phyloP scores from a whole-genome alignment of 2,888 invertebrate species.

The Sesia bembeciformis region DNA sequence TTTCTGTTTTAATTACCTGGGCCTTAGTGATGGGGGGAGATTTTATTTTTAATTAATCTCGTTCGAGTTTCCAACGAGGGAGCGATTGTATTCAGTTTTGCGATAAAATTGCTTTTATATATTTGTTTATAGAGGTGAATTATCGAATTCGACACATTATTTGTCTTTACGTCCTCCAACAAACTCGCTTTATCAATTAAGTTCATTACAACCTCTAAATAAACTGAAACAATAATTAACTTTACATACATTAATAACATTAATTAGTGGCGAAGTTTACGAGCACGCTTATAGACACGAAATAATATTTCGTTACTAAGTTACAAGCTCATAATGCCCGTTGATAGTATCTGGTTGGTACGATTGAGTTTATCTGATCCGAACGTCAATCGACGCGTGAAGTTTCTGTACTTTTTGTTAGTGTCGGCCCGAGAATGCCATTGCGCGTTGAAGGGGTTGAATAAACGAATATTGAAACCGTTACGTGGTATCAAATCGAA shows the following conservation, averaged over 20 bases:
- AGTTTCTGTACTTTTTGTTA: too few species aligned
- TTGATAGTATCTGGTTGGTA: too few species aligned
- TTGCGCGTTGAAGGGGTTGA: conserved; percentile 17
- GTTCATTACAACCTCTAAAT: too few species aligned
- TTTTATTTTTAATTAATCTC: conserved; percentile 57
- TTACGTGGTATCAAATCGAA: conserved; percentile 46
- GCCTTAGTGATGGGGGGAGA: conserved; percentile 22
- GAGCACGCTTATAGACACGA: too few species aligned
- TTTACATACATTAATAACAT: too few species aligned
- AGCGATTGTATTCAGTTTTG: conserved; percentile 26
- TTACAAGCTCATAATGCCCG: too few species aligned
- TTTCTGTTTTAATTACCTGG: conserved; percentile 43
- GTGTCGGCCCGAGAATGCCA: neutral
- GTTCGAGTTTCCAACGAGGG: conserved; percentile 21
- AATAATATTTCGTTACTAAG: too few species aligned
- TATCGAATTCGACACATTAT: neutral
- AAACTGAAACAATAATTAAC: too few species aligned
- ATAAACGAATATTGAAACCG: conserved; percentile 42
- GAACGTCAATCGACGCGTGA: too few species aligned
- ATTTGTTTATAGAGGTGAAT: conserved; percentile 9
- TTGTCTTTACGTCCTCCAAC: neutral
- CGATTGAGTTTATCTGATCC: too few species aligned
- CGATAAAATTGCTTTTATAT: conserved; percentile 26
- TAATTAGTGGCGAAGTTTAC: too few species aligned
- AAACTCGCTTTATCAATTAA: too few species aligned